Evolutionary conservation across 2,888 invertebrate genomes (phyloP).

Genomic region (Pimpla rufipes): DNA sequence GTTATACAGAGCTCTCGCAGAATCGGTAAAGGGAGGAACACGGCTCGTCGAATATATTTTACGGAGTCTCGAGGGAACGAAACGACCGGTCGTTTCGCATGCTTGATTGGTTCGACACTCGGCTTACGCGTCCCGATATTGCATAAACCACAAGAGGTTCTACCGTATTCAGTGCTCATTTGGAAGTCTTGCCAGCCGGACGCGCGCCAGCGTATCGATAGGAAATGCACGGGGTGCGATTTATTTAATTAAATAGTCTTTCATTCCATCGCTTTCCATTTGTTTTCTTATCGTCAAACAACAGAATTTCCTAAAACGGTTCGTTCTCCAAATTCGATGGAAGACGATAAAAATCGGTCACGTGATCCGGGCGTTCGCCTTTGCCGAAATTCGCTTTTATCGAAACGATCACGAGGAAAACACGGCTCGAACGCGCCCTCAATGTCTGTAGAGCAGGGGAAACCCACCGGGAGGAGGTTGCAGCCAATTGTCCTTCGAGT

Average conservation of each 20-base stretch:
- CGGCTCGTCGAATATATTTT: too few species aligned
- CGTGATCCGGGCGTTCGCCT: neutral
- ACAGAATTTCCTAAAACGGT: neutral
- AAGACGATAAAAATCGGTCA: neutral
- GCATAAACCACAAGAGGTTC: too few species aligned
- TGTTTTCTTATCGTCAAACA: neutral
- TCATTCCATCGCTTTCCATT: neutral
- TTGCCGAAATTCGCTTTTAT: neutral
- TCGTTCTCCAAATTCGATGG: neutral
- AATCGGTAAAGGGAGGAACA: too few species aligned
- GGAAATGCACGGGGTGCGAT: constrained; percentile 6
- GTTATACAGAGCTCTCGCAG: neutral
- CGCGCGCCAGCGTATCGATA: neutral
- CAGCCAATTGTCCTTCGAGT: constrained; percentile 94
- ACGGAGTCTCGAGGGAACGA: too few species aligned
- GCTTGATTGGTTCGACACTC: too few species aligned
- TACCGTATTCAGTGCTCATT: constrained; percentile 32
- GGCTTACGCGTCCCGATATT: too few species aligned
- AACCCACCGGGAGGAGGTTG: constrained; percentile 92
- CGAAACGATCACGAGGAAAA: neutral
- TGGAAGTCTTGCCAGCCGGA: constrained; percentile 24
- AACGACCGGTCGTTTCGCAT: too few species aligned
- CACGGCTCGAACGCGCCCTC: constrained; percentile 11
- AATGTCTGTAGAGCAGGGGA: constrained; percentile 89
- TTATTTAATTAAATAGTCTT: neutral